Evolutionary conservation across 2,113 vertebrate species (phyloP), one percentile per base, ranked within the genome.

Genomic region (Trichomycterus rosablanca): DNA sequence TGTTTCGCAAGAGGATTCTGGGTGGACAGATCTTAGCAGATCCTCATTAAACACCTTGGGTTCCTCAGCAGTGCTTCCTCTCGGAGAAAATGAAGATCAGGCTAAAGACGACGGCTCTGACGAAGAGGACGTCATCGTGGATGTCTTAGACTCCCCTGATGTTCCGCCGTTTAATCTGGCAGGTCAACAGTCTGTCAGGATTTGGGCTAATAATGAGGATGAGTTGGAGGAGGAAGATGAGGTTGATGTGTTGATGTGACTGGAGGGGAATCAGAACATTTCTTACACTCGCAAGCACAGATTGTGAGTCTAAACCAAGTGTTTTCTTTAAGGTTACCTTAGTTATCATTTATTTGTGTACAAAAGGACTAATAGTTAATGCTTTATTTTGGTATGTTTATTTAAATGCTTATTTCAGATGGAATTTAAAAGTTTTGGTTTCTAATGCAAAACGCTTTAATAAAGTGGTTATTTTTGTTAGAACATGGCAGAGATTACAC

Each of bases 161-260:
- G 28, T 44, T 35, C 52, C 30, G 4, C 39, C 22, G 11, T 35
- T 22, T 32, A 7, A 6, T 42, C 18, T 60, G 60, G 18, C 37
- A 14, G 7, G 24, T 7, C 9, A 12, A 10, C 62, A 45, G 7
- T 5, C 8, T 24, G 44, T 15, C 23, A 26, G 42, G 0, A 46
- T 74, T 10, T 2, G 63, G 0, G 46, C n/a, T 16, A 75, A 78
- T 19, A 74, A 83, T 11, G 77, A 76, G 1, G 74, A 79, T 2
- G 81, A 83, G 1, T 59, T 71, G 9, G 75, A 81, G 1, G 67
- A 74, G 4, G 68, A 79, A 5, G 79, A 84, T 12, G 81, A 65
- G 9, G 61, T 30, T 1, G 49, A 76, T 62, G 68, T 84, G 61
- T 30, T 1, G 49, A 76, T 62, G 68, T 84, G 39, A 85, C 74